Evolutionary conservation across 2,797 vertebrate genomes (phyloP), one percentile per base, ranked within the genome.

Genomic region (Phataginus tricuspis): DNA sequence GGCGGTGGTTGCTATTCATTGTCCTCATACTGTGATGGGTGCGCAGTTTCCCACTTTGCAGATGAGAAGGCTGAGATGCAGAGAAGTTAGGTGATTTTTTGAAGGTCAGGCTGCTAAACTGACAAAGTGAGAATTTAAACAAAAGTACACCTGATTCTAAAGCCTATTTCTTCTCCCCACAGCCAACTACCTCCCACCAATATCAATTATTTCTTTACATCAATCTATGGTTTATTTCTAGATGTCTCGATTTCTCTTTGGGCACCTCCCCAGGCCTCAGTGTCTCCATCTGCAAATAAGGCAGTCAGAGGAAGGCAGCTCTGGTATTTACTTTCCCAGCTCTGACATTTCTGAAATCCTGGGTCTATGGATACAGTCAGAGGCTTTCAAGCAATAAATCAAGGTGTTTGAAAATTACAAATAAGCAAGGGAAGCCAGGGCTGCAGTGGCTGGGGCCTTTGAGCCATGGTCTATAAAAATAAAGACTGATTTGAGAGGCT

Each of bases 341-440:
- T 51, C 91, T 55, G 68, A 71, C 34, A 25, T 61, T 97, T 86
- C 88, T 78, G 75, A 84, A 91, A 82, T 82, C 59, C 61, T 72
- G 75, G 49, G 79, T 68, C 75, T 93, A 68, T 95, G 90, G 92
- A 11, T 23, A 57, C 91, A 97, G 95, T 90, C 55, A 80, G 94
- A 97, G 96, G 85, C 80, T 61, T 42, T 61, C 66, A 61, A 79
- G 93, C 82, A 91, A 90, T 49, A 95, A 71, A 96, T 95, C 66
- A 98, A 42, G 94, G 85, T 96, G 95, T 91, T 55, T 97, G 85
- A 75, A 97, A 94, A 49, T 93, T 92, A 13, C 55, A 88, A 86
- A 68, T 96, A 91, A 71, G 91, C 51, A 23, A 31, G 53, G 66
- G 89, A 90, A 77, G 59, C 55, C 21, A 31, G 63, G 18, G 12